Evolutionary conservation across 2,797 vertebrate species (phyloP), one percentile per base, ranked within the genome.

Genomic region (Petrocephalus sullivani): DNA sequence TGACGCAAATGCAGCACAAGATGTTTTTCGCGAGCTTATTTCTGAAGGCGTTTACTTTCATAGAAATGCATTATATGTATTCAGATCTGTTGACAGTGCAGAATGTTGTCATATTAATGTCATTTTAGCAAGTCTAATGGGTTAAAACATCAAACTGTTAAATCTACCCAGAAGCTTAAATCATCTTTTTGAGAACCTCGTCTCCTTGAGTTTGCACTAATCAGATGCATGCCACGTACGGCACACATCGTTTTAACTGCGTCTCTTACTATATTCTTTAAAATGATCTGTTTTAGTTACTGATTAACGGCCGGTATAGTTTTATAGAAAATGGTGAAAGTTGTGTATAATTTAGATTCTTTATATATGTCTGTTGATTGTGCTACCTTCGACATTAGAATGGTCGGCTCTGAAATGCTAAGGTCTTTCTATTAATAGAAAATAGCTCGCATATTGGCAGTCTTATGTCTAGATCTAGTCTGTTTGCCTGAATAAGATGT

Each of bases 381-480:
- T 33, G 28, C 28, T 28, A 28, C 28, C 28, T 28, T 28, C 28
- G 28, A 28, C 28, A 28, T 28, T 28, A 28, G 28, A 28, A 28
- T 28, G 28, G 28, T 28, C 28, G 28, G 28, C 28, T 28, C 28
- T 28, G 81, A 51, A 83, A 53, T 54, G 81, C 8, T 10, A 82
- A 82, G 78, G 46, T 49, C 21, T 83, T 53, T 2, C 46, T 83
- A 83, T 83, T 83, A 83, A 54, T 83, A 83, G 81, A 54, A 78
- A 83, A 54, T 53, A 53, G 21, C n/a, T 23, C 53, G n/a, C 21
- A 54, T 84, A 53, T 84, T 23, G 49, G 51, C 21, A 84, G 46
- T 84, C 37, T 37, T 41, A 19, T n/a, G 75, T 49, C 12, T 81
- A 46, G 33, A 71, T 81, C n/a, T 46, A 49, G 6, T 49, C 75